Conservation (phyloP, 2,888 invertebrate species). For the Dynastes hyllus region DNA sequence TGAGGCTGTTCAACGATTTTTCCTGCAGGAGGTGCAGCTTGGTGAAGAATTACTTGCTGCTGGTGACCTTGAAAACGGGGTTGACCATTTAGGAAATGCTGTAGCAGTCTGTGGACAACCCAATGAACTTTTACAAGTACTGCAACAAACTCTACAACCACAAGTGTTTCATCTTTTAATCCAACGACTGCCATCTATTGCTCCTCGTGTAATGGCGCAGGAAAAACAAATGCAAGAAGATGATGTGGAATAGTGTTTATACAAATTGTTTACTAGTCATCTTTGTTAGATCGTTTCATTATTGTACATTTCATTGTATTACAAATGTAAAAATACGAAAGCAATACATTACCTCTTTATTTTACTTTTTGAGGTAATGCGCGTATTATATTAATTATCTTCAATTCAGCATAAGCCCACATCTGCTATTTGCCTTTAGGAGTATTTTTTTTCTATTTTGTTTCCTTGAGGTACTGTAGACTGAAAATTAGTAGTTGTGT, state of each 20-base stretch:
- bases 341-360: constrained; percentile 51
- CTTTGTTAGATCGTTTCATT: constrained; percentile 58
- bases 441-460: constrained; percentile 41
- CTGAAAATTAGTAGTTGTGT: constrained; percentile 34
- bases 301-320: constrained; percentile 57
- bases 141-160: constrained; percentile 96
- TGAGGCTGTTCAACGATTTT: constrained; percentile 91
- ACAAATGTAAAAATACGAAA: constrained; percentile 54
- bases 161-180: constrained; percentile 93
- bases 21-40: constrained; percentile 86
- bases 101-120: constrained; percentile 98
- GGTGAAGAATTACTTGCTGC: constrained; percentile 93
- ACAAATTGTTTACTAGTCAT: constrained; percentile 47
- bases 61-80: constrained; percentile 92
- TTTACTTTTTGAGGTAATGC: constrained; percentile 25
- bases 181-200: constrained; percentile 84
- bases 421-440: constrained; percentile 39
- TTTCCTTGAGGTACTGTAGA: constrained; percentile 44
- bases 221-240: constrained; percentile 68
- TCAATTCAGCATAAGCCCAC: constrained; percentile 15
- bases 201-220: constrained; percentile 67
- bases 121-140: constrained; percentile 86
- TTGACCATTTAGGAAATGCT: constrained; percentile 97
- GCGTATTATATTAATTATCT: constrained; percentile 29
- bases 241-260: constrained; percentile 67